Evolutionary conservation across 2,888 invertebrate species (phyloP), one percentile per base, ranked within the genome.

Genomic region (Drosophila anceps): DNA sequence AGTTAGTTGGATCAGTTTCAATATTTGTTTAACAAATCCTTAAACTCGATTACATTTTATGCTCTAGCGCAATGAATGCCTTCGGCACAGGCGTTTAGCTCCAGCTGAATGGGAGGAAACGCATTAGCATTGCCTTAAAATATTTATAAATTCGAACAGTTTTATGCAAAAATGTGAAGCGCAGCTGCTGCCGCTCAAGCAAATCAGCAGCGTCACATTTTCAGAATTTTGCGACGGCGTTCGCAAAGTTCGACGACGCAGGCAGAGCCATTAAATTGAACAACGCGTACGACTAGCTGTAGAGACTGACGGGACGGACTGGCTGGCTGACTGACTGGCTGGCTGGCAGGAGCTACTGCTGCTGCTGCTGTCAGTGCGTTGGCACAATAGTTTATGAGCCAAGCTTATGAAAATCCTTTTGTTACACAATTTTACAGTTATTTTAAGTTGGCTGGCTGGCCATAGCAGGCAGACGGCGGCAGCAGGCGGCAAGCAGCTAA

Each of bases 401-500:
- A 53, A 85, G 88, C 85, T 85, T 85, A 85, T 85, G 88, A 85
- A 85, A 85, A 86, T 88, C 88, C 88, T 88, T 86, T 86, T 86
- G 88, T 86, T 88, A 88, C 88, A 86, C 85, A 86, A 82, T 87
- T 84, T 84, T 82, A 87, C 84, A 84, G 84, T 84, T 87, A 87
- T 84, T 84, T 79, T 84, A 82, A 81, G 84, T 73, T 79, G 76
- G 44, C 50, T 24, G 73, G 10, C 41, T 7, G n/a, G n/a, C n/a
- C n/a, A n/a, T n/a, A 29, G 31, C 41, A 13, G 43, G 31, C 57
- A 31, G 41, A 7, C 18, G 20, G 24, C 35, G 4, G 35, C 6
- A 12, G 43, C 31, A 20, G 37, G 4, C 54, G 39, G 51, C 51
- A 15, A 37, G 54, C 57, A 73, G 84, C 83, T 88, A 84, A 84